Evolutionary conservation across 2,797 vertebrate species (phyloP).

Genomic region (Erpetoichthys calabaricus): DNA sequence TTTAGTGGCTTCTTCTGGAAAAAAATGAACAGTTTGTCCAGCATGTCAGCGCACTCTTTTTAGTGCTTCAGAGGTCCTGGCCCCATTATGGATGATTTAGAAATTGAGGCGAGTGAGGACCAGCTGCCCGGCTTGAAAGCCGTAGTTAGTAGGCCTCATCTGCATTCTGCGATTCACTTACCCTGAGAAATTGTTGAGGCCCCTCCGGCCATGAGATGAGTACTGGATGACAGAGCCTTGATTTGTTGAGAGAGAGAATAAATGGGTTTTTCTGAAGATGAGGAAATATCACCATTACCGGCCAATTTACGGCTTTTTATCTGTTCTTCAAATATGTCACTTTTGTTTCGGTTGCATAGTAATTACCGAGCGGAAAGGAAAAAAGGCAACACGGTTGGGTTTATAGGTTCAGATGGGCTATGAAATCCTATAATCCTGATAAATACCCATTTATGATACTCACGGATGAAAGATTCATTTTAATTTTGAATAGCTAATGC

Average conservation of each 20-base stretch:
- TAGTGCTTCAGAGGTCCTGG: conserved; percentile 88
- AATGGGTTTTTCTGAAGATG: conserved; percentile 99
- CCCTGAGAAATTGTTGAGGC: conserved; percentile 62
- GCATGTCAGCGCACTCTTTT: conserved; percentile 85
- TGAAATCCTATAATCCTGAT: conserved; percentile 84
- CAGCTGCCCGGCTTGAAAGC: conserved; percentile 57
- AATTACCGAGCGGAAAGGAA: conserved; percentile 75
- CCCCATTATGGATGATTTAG: conserved; percentile 98
- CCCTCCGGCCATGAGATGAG: conserved; percentile 87
- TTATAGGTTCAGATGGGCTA: conserved; percentile 74
- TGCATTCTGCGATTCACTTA: conserved; percentile 68
- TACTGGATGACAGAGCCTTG: conserved; percentile 95
- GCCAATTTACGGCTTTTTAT: conserved; percentile 99
- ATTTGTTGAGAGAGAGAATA: conserved; percentile 99
- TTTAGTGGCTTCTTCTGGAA: conserved; percentile 78
- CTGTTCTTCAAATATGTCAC: conserved; percentile 99
- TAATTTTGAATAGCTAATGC: conserved; percentile 82
- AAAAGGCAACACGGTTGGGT: conserved; percentile 62
- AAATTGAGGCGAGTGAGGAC: conserved; percentile 70
- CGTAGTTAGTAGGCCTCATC: conserved; percentile 62
- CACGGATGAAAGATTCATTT: conserved; percentile 83
- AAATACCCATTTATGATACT: conserved; percentile 84
- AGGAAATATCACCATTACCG: conserved; percentile 99
- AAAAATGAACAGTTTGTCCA: conserved; percentile 90
- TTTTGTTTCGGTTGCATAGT: conserved; percentile 96